Base-by-base conservation (phyloP, 2,797 vertebrate species). In the Parotocinclus haroldoi region DNA sequence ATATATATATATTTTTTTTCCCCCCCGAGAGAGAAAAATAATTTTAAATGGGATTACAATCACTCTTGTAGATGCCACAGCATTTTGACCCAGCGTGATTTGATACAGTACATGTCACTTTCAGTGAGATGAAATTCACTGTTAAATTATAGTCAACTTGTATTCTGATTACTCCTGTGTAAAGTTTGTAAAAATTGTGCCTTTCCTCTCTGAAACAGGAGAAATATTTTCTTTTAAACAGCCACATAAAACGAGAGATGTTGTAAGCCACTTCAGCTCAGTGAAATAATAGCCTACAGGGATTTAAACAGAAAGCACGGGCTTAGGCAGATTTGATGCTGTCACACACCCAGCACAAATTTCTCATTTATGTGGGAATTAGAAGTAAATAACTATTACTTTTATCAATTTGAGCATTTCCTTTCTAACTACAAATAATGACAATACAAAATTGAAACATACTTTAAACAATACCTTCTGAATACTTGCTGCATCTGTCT, bases 361-460 rank as follows among this genome's bases (percentile, higher is more conserved):
- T 69, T 82, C 72, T 75, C 76, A 81, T 87, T 87, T 80, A 84
- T 82, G 72, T 77, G 71, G 83, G 84, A 87, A 86, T 89, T 86
- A 86, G 85, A 69, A 77, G 72, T 86, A 91, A 92, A 91, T 80
- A 88, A 85, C 85, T 86, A 86, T 84, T 82, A 85, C 89, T 89
- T 86, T 84, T 78, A 73, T 73, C 82, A 86, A 82, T 87, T 86
- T 57, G 65, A 80, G 87, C 80, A 80, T 77, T 72, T 75, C 80
- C 78, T 58, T 78, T 77, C 75, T 78, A 84, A 86, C 79, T 84
- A 78, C 77, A 75, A 64, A 74, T 83, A 78, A 60, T n/a, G 81
- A 89, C 83, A 78, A 88, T 90, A 90, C 89, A 91, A 91, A 89
- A 90, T 90, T 89, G 84, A 89, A 86, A 87, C 65, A 82, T 83